Evolutionary conservation across 2,113 vertebrate genomes (phyloP).

Genomic region (Leuciscus idus): DNA sequence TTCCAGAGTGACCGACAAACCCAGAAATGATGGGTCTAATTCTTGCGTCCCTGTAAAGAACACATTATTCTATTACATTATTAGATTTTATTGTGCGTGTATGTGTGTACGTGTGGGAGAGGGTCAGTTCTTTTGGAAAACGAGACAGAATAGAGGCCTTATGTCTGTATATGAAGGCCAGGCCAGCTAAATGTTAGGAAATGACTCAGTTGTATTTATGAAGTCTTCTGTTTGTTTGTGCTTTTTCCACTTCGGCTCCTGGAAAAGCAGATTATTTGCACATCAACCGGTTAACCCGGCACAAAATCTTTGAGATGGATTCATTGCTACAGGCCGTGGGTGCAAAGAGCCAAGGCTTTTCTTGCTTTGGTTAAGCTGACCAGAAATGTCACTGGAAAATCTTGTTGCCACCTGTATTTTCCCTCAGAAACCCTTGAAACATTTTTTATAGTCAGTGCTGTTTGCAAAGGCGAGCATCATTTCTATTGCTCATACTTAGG

Average conservation of each 20-base stretch:
- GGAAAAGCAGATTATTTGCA: conserved; percentile 72
- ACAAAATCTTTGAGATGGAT: conserved; percentile 66
- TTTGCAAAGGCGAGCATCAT: conserved; percentile 8
- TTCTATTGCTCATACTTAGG: neutral
- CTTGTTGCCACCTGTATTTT: conserved; percentile 49
- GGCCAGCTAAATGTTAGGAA: conserved; percentile 55
- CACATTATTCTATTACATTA: conserved; percentile 59
- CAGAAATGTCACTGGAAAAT: conserved; percentile 42
- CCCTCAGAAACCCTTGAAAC: neutral
- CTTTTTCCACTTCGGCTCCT: conserved; percentile 65
- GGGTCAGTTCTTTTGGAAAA: conserved; percentile 10
- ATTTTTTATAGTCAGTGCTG: conserved; percentile 2
- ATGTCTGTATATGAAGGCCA: conserved; percentile 20
- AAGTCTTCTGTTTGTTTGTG: conserved; percentile 59
- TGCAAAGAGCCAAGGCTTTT: conserved; percentile 36
- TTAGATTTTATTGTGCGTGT: conserved; percentile 56
- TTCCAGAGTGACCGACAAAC: conserved; percentile 72
- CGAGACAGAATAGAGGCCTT: conserved; percentile 29
- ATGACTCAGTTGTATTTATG: conserved; percentile 59
- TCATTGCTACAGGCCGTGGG: conserved; percentile 66
- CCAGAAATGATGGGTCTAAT: conserved; percentile 62
- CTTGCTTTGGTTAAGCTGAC: conserved; percentile 27
- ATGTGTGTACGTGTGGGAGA: neutral
- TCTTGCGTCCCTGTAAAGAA: conserved; percentile 46
- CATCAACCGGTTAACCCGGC: conserved; percentile 47